phyloP scores from a whole-genome alignment of 2,888 invertebrate genomes.

The Aethes cnicana region DNA sequence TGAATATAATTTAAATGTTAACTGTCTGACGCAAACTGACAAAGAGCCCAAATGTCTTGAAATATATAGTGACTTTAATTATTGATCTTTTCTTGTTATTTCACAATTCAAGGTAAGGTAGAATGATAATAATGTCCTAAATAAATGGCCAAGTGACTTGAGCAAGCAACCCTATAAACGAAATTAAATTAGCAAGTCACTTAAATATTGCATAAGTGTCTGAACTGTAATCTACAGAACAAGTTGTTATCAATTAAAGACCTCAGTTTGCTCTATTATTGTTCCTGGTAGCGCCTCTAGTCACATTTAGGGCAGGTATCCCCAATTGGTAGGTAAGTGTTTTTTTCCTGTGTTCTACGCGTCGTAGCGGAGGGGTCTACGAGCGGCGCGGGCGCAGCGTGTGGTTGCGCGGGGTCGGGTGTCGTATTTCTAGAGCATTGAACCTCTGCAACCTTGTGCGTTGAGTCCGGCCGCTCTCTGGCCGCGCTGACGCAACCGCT shows the following conservation, averaged over 20 bases:
- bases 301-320: constrained; percentile 9
- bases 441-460: constrained; percentile 81
- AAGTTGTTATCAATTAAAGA: no score
- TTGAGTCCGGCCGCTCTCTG: constrained; percentile 79
- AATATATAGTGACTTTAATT: constrained; percentile 6
- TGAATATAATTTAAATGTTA: background rate
- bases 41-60: constrained; percentile 6
- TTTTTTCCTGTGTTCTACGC: constrained; percentile 38
- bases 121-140: background rate
- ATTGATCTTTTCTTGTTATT: background rate
- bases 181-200: no score
- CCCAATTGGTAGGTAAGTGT: constrained; percentile 22
- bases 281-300: constrained; percentile 2
- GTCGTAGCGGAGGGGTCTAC: constrained; percentile 44
- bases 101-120: background rate
- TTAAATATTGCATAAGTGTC: no score
- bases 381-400: constrained; percentile 48
- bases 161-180: no score
- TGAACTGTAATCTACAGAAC: no score
- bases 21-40: constrained; percentile 1
- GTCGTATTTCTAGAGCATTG: constrained; percentile 81
- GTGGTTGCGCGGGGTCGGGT: constrained; percentile 72
- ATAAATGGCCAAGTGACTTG: no score
- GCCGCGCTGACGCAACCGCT: constrained; percentile 72
- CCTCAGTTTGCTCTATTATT: constrained; percentile 1